Percentiles rank a stretch among this genome's conserved stretches.
phyloP scores from a whole-genome alignment of 2,113 vertebrate species.

The Struthio camelus region DNA sequence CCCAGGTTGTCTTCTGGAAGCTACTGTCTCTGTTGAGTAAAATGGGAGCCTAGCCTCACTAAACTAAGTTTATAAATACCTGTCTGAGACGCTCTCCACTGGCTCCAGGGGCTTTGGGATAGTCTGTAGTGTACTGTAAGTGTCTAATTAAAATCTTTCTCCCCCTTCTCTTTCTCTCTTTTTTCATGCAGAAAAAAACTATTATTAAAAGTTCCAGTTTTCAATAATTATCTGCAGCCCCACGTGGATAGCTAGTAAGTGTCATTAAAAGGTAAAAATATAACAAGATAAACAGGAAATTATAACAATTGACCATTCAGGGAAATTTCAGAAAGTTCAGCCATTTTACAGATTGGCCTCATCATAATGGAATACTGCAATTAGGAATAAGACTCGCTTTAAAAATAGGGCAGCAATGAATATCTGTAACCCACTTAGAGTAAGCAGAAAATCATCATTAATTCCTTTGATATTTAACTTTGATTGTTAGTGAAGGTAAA shows the following conservation, averaged over 20 bases:
- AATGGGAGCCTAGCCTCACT: background rate
- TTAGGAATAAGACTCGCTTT: background rate
- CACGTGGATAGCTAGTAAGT: background rate
- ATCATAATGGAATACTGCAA: background rate
- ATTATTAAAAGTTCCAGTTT: background rate
- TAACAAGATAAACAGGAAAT: background rate
- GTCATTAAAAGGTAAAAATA: background rate
- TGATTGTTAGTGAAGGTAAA: background rate
- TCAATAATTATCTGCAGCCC: background rate
- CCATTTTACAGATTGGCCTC: background rate
- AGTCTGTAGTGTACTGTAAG: background rate
- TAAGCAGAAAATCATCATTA: background rate
- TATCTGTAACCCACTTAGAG: background rate
- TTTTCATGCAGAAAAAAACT: background rate
- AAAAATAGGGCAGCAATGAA: background rate
- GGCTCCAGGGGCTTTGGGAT: background rate
- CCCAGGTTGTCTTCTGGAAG: background rate
- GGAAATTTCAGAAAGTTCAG: background rate
- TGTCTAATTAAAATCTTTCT: background rate
- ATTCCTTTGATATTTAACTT: background rate
- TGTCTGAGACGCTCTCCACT: background rate
- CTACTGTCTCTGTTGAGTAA: background rate
- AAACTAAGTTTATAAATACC: background rate
- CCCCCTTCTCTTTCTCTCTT: rapidly evolving
- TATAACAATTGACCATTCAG: background rate